Evolutionary conservation across 2,113 vertebrate genomes (phyloP).

Genomic region (Trogon surrucura): DNA sequence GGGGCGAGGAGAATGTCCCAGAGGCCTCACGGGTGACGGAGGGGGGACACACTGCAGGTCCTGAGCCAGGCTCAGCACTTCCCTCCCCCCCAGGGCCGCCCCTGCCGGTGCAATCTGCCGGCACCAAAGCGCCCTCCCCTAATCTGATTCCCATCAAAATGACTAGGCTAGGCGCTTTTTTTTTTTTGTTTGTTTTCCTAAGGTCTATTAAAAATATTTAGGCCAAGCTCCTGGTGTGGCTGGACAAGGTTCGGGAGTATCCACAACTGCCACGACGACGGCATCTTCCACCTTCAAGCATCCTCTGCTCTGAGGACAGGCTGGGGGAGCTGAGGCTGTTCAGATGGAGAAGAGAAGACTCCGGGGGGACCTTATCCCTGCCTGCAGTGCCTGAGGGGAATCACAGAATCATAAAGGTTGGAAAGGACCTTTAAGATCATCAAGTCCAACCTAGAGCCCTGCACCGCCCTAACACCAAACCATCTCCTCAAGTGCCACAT

Average conservation of each 20-base stretch:
- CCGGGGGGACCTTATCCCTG: too few relatives aligned
- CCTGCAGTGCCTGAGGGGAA: too few relatives aligned
- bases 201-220: conserved; percentile 40
- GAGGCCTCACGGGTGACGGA: not conserved
- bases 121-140: not conserved
- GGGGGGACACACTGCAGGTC: not conserved
- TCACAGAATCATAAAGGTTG: too few relatives aligned
- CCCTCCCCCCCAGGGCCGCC: fast-evolving
- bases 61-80: not conserved
- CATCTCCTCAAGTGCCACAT: too few relatives aligned
- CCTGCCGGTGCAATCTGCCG: conserved; percentile 2
- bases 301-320: too few relatives aligned
- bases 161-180: not conserved
- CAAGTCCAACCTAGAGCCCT: too few relatives aligned
- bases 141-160: conserved; percentile 1
- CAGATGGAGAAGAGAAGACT: too few relatives aligned
- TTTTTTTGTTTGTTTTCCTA: not conserved
- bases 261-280: not conserved
- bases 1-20: fast-evolving
- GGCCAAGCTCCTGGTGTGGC: not conserved
- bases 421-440: too few relatives aligned
- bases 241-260: not conserved
- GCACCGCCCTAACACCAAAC: too few relatives aligned
- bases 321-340: too few relatives aligned
- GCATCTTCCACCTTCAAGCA: too few relatives aligned